Base-by-base conservation (phyloP, 2,113 vertebrate genomes). In the Plectropomus leopardus region DNA sequence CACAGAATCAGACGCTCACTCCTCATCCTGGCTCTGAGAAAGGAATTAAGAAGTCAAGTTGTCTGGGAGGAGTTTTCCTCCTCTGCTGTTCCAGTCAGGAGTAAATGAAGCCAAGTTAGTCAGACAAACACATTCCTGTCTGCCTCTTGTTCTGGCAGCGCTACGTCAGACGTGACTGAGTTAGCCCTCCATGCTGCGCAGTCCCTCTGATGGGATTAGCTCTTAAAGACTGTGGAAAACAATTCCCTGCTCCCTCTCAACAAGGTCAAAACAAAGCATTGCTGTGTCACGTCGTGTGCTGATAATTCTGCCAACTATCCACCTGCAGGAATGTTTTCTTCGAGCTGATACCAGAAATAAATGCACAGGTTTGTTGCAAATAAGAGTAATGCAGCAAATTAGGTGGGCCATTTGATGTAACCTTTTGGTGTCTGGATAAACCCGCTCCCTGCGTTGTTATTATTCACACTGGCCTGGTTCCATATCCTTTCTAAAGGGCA, bases 91-190 rank as follows among this genome's bases (percentile, higher is more conserved):
- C 73, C 74, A 78, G 79, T 68, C 64, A 59, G 65, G 57, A 81
- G 71, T 54, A 76, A 84, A 78, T 83, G 67, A 81, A 89, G 79
- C 87, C 83, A 82, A 67, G 76, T 79, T 83, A 84, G 63, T 64
- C 85, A 90, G 89, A 92, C 85, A 89, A 90, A 92, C 86, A 88
- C 90, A 94, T 93, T 93, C 92, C 90, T 87, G 85, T 85, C 80
- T 86, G 88, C 79, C 67, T 82, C 58, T 83, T 73, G 79, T 79
- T 83, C 88, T 89, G 87, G 89, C 86, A 84, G 84, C 71, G 1
- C 51, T 75, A 23, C 76, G 82, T 91, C 84, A 75, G 89, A 88
- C 66, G n/a, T 89, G 88, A 78, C 89, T 30, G 75, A 76, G 87
- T 88, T 90, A 75, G 86, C 47, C 79, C 73, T 88, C 76, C 89